A percentile compares a stretch with the other conserved stretches of the same genome.
Conservation (phyloP, 2,113 vertebrate genomes). For the Hemiscyllium ocellatum region DNA sequence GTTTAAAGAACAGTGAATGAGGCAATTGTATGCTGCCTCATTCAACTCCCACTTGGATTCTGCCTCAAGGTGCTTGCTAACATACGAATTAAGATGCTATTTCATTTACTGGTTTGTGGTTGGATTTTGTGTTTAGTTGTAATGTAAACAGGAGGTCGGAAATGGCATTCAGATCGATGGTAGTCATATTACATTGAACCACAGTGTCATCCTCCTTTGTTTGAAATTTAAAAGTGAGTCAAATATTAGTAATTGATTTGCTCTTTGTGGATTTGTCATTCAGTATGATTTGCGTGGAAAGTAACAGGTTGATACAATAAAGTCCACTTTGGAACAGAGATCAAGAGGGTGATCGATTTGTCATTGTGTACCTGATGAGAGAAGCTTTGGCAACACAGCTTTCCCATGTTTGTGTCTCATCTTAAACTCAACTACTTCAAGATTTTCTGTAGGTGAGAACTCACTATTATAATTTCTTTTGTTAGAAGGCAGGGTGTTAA, state of each 20-base stretch:
- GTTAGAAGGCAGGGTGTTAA: background rate
- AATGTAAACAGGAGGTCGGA: background rate
- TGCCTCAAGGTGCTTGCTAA: background rate
- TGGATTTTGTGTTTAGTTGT: background rate
- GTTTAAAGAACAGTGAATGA: background rate
- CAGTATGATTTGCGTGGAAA: background rate
- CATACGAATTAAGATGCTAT: background rate
- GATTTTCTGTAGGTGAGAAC: background rate
- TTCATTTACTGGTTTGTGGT: slow-evolving; percentile 1
- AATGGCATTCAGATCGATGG: background rate
- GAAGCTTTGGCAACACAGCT: background rate
- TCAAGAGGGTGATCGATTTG: background rate
- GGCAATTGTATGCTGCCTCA: background rate
- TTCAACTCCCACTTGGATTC: background rate
- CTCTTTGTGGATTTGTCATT: too few species aligned
- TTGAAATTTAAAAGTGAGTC: background rate
- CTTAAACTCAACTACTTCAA: background rate
- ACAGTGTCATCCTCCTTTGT: background rate
- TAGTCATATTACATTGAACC: background rate
- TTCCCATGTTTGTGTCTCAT: background rate
- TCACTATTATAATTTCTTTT: background rate
- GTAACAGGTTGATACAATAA: background rate
- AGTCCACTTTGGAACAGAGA: background rate
- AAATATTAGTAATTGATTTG: background rate
- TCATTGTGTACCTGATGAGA: background rate